Conservation (phyloP, 1,140 invertebrate genomes). For the Ooceraea biroi region DNA sequence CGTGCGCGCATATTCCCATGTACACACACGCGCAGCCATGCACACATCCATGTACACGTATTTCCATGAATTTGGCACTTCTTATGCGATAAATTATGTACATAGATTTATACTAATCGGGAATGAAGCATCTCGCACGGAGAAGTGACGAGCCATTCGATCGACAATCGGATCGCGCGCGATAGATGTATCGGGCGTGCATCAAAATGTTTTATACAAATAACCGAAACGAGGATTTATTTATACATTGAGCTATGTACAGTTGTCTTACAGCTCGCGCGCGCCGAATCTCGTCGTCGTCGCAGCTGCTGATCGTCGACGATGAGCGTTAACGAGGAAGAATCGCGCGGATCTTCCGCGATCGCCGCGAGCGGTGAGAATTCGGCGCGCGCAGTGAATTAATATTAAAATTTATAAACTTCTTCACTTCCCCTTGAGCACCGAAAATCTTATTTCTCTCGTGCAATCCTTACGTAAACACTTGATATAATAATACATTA, state of each 20-base stretch:
- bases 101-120: slow-evolving; percentile 46
- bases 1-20: slow-evolving; percentile 39
- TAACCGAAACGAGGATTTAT: slow-evolving; percentile 77
- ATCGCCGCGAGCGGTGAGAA: neutral
- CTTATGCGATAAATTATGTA: slow-evolving; percentile 71
- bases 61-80: slow-evolving; percentile 75
- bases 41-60: neutral
- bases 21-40: neutral
- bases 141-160: slow-evolving; percentile 19
- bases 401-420: slow-evolving; percentile 61
- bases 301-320: neutral
- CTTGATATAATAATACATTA: slow-evolving; percentile 80
- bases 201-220: slow-evolving; percentile 78
- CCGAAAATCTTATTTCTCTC: slow-evolving; percentile 63
- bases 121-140: slow-evolving; percentile 32
- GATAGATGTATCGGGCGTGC: slow-evolving; percentile 40
- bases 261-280: slow-evolving; percentile 65
- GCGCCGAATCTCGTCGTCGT: slow-evolving; percentile 8
- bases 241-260: slow-evolving; percentile 82
- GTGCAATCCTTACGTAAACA: slow-evolving; percentile 75
- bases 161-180: slow-evolving; percentile 48
- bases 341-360: neutral
- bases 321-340: neutral
- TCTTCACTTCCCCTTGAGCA: slow-evolving; percentile 60
- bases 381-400: slow-evolving; percentile 35